These are phyloP conservation scores for Meriones unguiculatus DNA, from an alignment of 2,113 vertebrate species.

Conservation along the genomic window DNA sequence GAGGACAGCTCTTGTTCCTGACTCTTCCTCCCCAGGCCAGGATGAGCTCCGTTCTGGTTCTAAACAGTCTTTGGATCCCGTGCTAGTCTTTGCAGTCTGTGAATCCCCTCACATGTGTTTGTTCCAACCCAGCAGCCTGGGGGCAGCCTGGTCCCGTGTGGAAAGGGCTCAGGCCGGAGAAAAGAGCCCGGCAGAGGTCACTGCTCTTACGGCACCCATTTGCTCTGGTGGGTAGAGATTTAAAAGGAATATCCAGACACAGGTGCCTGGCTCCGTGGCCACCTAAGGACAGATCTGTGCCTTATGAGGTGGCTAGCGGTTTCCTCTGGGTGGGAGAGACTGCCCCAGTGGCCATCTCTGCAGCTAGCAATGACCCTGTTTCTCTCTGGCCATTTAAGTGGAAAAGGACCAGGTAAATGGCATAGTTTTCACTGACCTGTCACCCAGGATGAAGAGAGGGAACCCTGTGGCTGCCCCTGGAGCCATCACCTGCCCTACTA, in stretches of 20 bases:
- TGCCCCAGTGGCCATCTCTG: background rate
- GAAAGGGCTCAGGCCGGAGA: background rate
- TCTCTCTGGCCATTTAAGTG: background rate
- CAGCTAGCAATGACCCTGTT: background rate
- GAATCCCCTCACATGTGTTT: background rate
- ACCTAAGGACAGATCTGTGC: fast-evolving
- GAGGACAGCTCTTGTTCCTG: background rate
- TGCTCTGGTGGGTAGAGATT: background rate
- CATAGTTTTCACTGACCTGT: no score
- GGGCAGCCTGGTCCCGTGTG: background rate
- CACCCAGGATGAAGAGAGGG: background rate
- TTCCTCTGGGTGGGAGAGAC: background rate
- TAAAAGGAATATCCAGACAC: background rate
- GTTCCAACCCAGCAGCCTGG: background rate
- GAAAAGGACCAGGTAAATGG: background rate
- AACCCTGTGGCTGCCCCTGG: fast-evolving
- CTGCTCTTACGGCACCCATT: fast-evolving
- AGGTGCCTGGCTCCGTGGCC: background rate
- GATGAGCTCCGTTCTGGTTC: background rate
- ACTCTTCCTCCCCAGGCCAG: background rate
- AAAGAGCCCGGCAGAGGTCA: background rate
- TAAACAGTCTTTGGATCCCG: background rate
- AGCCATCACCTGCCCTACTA: fast-evolving
- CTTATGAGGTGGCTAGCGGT: fast-evolving
- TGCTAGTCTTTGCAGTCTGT: background rate